Base-by-base conservation (phyloP, 2,888 invertebrate species). In the Eristalinus sepulchralis region DNA sequence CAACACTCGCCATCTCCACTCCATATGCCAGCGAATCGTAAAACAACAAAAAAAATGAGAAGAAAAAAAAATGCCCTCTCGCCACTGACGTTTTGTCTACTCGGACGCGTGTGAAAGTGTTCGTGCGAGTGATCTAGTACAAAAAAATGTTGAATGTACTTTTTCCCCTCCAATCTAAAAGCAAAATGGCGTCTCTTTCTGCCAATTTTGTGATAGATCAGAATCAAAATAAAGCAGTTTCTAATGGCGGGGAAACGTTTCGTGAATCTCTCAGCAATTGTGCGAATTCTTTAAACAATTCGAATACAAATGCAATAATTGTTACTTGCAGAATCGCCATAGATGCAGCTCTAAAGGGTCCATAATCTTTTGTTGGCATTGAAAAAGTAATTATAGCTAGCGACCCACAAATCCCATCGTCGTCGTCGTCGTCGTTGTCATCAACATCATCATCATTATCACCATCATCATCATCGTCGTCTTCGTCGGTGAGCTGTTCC, bases 221-320 rank as follows among this genome's bases (percentile, higher is more conserved):
- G 89, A 91, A 92, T 91, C 92, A 92, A 92, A 92, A 92, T 92
- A 92, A 92, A 92, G 92, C 91, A 90, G 91, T 91, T 91, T 91
- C 90, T 88, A 88, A 89, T 89, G 89, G 89, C 89, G 89, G 89
- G 88, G 89, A 87, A 80, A 88, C 71, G 85, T 88, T 88, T 85
- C 88, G 79, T 88, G 88, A 89, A 88, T 89, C 87, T 89, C 88
- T 89, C 87, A 88, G 87, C 89, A 88, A 84, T 66, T 57, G 59
- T 82, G 85, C 53, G 33, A 87, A 88, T 89, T 88, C 86, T 75
- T 80, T 86, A 88, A 88, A 80, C 75, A 85, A 83, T 64, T 17
- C 55, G 64, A 72, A 84, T 85, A 79, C 77, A 83, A 88, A 88
- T 86, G 76, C 68, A 47, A 76, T 81, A 75, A 68, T 85, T 88